A percentile compares a stretch with the other conserved stretches of the same genome.
These are phyloP conservation scores for Lathronympha strigana DNA, from an alignment of 2,888 invertebrate genomes.

Conservation along the genomic window DNA sequence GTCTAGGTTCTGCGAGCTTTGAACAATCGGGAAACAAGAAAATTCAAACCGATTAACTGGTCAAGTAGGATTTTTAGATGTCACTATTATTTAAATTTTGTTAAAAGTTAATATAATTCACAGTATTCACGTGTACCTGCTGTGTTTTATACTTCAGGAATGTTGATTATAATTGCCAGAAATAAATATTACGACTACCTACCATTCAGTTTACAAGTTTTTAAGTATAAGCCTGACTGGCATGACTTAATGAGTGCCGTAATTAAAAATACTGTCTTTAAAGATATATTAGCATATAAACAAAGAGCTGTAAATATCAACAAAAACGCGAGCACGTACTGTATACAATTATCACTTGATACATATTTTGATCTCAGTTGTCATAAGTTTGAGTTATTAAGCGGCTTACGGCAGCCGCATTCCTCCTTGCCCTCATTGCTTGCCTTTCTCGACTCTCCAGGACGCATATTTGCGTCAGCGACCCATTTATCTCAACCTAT, in stretches of 20 bases:
- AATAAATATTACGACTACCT: not conserved
- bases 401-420: slow-evolving; percentile 57
- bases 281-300: slow-evolving; percentile 18
- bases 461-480: slow-evolving; percentile 63
- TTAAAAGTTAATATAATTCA: no score
- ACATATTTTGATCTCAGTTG: slow-evolving; percentile 40
- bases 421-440: slow-evolving; percentile 62
- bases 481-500: slow-evolving; percentile 59
- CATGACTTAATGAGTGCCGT: not conserved
- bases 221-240: not conserved
- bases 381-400: slow-evolving; percentile 38
- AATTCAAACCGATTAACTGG: slow-evolving; percentile 2
- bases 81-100: not conserved
- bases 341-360: slow-evolving; percentile 38
- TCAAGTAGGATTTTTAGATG: not conserved
- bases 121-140: no score
- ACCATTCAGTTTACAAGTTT: not conserved
- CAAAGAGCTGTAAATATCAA: slow-evolving; percentile 33
- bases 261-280: slow-evolving; percentile 1
- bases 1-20: slow-evolving; percentile 12
- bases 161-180: no score
- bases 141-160: no score
- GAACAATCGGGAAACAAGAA: slow-evolving; percentile 44
- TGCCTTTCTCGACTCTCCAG: slow-evolving; percentile 64
- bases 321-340: slow-evolving; percentile 18